These are phyloP conservation scores for Pleuronectes platessa DNA, from an alignment of 2,113 vertebrate species.

Conservation along the genomic window DNA sequence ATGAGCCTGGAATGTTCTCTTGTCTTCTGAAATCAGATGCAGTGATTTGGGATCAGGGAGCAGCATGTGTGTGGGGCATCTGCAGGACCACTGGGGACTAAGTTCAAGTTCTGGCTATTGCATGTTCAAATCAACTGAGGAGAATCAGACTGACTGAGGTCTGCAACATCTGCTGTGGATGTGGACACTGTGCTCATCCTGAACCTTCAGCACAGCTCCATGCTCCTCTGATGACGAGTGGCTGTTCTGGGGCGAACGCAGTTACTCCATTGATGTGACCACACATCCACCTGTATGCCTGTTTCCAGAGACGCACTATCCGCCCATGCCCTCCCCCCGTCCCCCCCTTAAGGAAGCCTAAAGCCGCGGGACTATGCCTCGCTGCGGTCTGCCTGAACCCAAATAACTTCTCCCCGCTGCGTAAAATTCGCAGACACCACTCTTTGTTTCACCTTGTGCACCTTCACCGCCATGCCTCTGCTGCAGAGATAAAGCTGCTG, in stretches of 20 bases:
- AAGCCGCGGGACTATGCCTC: conserved; percentile 51
- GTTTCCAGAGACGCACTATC: conserved; percentile 43
- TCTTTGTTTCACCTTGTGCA: conserved; percentile 70
- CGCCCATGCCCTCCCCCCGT: conserved; percentile 19
- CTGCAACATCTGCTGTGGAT: no score
- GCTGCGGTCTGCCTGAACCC: conserved; percentile 53
- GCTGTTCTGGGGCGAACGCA: no score
- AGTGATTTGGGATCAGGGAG: no score
- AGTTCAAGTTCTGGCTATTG: neutral
- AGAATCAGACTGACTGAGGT: neutral
- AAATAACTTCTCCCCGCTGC: conserved; percentile 70
- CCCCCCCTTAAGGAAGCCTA: conserved; percentile 14
- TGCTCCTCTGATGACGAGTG: neutral
- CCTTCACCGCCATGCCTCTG: conserved; percentile 56
- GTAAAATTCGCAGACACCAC: conserved; percentile 70
- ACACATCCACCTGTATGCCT: conserved; percentile 69
- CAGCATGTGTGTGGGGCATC: no score
- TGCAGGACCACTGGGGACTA: no score
- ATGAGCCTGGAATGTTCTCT: neutral
- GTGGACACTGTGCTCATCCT: no score
- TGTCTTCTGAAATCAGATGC: neutral
- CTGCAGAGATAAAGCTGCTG: conserved; percentile 50
- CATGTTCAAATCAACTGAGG: neutral
- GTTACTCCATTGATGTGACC: neutral
- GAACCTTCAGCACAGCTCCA: neutral